A percentile compares a stretch with the other conserved stretches of the same genome.
Evolutionary conservation across 2,888 invertebrate genomes (phyloP).

Genomic region (Acrobasis suavella): DNA sequence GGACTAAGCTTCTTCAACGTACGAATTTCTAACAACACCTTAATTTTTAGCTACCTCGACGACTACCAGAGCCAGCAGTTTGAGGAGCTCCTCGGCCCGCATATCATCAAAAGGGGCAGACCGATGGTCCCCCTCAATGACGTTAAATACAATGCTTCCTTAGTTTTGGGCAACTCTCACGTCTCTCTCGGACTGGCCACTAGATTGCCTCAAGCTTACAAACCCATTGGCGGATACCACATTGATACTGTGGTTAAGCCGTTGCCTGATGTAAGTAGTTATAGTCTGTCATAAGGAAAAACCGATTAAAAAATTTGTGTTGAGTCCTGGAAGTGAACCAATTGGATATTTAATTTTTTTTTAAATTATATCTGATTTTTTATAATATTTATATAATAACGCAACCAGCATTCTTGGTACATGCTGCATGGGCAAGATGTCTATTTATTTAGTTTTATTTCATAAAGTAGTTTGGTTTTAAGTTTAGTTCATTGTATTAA

Average conservation of each 20-base stretch:
- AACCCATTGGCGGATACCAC: constrained; percentile 39
- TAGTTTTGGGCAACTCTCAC: constrained; percentile 17
- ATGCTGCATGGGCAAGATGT: too few species aligned
- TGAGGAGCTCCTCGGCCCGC: constrained; percentile 1
- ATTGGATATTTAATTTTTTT: too few species aligned
- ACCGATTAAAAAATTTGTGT: too few species aligned
- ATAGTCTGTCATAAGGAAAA: too few species aligned
- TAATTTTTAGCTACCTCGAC: constrained; percentile 9
- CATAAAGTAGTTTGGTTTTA: too few species aligned
- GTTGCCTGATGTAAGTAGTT: constrained; percentile 38
- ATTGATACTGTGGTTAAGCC: constrained; percentile 38
- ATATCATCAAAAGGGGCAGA: constrained; percentile 5
- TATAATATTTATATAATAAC: too few species aligned
- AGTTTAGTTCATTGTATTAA: too few species aligned
- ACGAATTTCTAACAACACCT: background rate
- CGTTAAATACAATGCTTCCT: background rate
- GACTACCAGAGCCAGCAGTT: background rate
- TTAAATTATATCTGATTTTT: too few species aligned
- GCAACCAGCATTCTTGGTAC: too few species aligned
- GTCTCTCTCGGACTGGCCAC: constrained; percentile 33
- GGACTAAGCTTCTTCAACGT: too few species aligned
- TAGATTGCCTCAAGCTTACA: constrained; percentile 37
- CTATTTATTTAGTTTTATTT: too few species aligned
- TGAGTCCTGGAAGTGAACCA: too few species aligned
- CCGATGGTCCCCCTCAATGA: background rate